phyloP scores from a whole-genome alignment of 2,113 vertebrate genomes.

The Microtus richardsoni region DNA sequence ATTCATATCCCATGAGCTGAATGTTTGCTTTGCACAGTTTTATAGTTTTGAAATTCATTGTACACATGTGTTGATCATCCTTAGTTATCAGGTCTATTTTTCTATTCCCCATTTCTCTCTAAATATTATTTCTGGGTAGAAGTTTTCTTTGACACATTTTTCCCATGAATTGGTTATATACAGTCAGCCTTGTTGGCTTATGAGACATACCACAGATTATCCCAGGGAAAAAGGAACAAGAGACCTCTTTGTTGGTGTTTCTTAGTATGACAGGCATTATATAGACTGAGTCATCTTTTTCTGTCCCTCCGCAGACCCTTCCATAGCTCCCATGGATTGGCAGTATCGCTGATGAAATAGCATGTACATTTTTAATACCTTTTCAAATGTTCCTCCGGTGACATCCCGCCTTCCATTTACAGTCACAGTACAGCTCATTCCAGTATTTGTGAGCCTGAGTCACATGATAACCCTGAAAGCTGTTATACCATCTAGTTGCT shows the following conservation, averaged over 20 bases:
- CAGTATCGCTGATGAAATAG: not conserved
- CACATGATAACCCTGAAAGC: not conserved
- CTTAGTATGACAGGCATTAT: not conserved
- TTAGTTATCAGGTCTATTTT: constrained; percentile 2
- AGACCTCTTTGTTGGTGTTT: not conserved
- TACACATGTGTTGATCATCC: not conserved
- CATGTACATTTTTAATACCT: not conserved
- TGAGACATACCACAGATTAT: not conserved
- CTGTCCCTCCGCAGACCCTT: not conserved
- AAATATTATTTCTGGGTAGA: not conserved
- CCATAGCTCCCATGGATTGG: no score
- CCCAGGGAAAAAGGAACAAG: rapidly evolving
- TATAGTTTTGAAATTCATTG: constrained; percentile 24
- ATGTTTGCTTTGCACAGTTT: not conserved
- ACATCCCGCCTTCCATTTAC: not conserved
- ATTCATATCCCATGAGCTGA: not conserved
- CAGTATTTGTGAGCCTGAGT: not conserved
- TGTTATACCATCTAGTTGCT: not conserved
- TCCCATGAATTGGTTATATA: not conserved
- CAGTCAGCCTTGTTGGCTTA: not conserved
- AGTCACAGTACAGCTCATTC: not conserved
- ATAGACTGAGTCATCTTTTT: not conserved
- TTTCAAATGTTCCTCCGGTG: not conserved
- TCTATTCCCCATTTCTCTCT: not conserved
- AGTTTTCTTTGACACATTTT: not conserved